phyloP scores from a whole-genome alignment of 2,113 vertebrate genomes.

The Cyphomyrus discorhynchus region DNA sequence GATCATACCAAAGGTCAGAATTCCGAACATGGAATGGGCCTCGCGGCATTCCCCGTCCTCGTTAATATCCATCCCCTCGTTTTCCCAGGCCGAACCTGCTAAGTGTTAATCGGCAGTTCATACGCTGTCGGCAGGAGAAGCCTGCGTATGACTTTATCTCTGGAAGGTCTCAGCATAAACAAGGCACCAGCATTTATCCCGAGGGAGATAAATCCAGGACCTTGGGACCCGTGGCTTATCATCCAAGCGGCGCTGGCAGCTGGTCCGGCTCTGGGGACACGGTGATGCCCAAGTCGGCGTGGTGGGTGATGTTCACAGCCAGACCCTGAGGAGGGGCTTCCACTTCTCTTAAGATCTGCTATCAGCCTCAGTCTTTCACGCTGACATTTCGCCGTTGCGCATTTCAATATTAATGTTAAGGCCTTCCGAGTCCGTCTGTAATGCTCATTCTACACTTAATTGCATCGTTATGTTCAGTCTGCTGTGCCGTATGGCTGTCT shows the following conservation, averaged over 20 bases:
- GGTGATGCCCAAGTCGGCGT: neutral
- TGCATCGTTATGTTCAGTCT: neutral
- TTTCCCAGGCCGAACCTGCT: neutral
- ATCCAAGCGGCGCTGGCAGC: neutral
- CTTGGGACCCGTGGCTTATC: conserved; percentile 32
- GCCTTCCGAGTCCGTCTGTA: neutral
- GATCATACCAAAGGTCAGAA: neutral
- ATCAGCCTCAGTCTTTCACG: neutral
- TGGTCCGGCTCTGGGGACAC: neutral
- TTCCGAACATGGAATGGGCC: neutral
- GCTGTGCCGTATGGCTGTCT: neutral
- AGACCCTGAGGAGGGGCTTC: neutral
- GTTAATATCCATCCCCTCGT: neutral
- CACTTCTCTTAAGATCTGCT: neutral
- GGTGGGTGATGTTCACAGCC: neutral
- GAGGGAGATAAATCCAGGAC: conserved; percentile 55
- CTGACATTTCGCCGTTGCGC: neutral
- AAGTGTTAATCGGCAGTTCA: neutral
- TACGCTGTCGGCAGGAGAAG: conserved; percentile 50
- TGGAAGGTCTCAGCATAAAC: conserved; percentile 42
- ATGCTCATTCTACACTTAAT: neutral
- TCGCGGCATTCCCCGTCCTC: neutral
- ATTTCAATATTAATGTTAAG: neutral
- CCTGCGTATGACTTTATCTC: conserved; percentile 63
- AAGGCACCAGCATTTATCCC: conserved; percentile 42